Conservation (phyloP, 2,888 invertebrate genomes). For the Drosophila lutescens region DNA sequence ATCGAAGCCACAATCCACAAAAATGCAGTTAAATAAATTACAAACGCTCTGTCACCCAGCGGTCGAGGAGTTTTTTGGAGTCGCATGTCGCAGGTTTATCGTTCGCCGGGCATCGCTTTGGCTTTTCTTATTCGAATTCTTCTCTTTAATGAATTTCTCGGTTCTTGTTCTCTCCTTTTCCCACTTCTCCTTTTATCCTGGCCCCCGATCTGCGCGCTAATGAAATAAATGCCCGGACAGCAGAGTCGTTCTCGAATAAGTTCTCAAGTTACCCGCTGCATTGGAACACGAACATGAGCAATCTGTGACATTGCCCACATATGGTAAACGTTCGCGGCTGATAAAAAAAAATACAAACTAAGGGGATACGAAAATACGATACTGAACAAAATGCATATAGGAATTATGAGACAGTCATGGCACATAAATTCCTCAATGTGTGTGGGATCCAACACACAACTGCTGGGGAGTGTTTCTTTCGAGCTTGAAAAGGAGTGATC, state of each 20-base stretch:
- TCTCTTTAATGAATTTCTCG: slow-evolving; percentile 65
- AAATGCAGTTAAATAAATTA: slow-evolving; percentile 80
- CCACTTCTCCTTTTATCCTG: slow-evolving; percentile 40
- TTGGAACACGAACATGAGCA: slow-evolving; percentile 57
- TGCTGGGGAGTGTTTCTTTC: slow-evolving; percentile 26
- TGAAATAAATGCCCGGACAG: slow-evolving; percentile 77
- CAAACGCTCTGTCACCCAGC: slow-evolving; percentile 79
- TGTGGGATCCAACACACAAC: slow-evolving; percentile 58
- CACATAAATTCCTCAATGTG: slow-evolving; percentile 73
- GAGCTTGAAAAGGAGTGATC: slow-evolving; percentile 27
- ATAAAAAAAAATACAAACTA: slow-evolving; percentile 33
- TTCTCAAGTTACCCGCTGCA: slow-evolving; percentile 68
- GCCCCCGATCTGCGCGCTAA: slow-evolving; percentile 60
- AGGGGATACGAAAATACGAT: slow-evolving; percentile 27
- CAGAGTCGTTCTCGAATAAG: slow-evolving; percentile 26
- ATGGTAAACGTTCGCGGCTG: slow-evolving; percentile 42
- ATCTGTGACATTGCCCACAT: slow-evolving; percentile 70
- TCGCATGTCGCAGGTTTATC: slow-evolving; percentile 76
- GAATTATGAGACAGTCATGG: slow-evolving; percentile 63
- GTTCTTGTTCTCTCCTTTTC: slow-evolving; percentile 20
- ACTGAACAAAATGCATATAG: slow-evolving; percentile 50
- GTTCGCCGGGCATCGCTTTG: slow-evolving; percentile 63
- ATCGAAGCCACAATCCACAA: slow-evolving; percentile 81
- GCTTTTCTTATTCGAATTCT: slow-evolving; percentile 52
- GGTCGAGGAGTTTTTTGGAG: slow-evolving; percentile 51